Evolutionary conservation across 1,140 invertebrate genomes (phyloP), one percentile per base, ranked within the genome.

Genomic region (Elymnias hypermnestra): DNA sequence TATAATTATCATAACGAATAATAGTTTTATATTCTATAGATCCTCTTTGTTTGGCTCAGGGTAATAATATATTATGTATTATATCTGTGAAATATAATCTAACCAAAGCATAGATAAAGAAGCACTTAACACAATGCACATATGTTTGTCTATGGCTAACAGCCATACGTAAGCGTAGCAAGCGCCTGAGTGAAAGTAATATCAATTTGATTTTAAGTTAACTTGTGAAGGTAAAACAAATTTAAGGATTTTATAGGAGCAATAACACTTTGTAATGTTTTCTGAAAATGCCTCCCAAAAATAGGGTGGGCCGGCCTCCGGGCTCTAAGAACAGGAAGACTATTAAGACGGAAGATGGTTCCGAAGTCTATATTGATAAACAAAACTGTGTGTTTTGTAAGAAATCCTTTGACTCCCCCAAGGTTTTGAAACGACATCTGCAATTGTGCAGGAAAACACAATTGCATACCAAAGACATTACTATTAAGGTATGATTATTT

Each of bases 181-280:
- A 69, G 72, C 77, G 77, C 77, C 77, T 82, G 74, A 62, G 72
- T 77, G 75, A 79, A 83, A 74, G 70, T 66, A 76, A 74, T 79
- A 79, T 76, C 73, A 79, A 79, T 72, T 47, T 69, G 63, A 64
- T 38, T 65, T 3, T 22, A 10, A 52, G 49, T 53, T 58, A 56
- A 53, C 47, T 64, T 54, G 53, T 49, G 48, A 59, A 37, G 10
- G 36, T 25, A 36, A 35, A 36, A 12, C 49, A 46, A 51, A 51
- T 40, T 31, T 43, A 39, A 55, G n/a, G n/a, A n/a, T n/a, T n/a
- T n/a, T n/a, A n/a, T n/a, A 57, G 54, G 60, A 63, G 60, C 36
- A 58, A 37, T 42, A 29, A 28, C 22, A 37, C 33, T 41, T 41
- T 22, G 25, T 13, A 29, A 49, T 44, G 21, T 44, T 44, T 53